These are phyloP conservation scores for Gallinago nigripennis DNA, from an alignment of 2,797 vertebrate species.

Conservation along the genomic window DNA sequence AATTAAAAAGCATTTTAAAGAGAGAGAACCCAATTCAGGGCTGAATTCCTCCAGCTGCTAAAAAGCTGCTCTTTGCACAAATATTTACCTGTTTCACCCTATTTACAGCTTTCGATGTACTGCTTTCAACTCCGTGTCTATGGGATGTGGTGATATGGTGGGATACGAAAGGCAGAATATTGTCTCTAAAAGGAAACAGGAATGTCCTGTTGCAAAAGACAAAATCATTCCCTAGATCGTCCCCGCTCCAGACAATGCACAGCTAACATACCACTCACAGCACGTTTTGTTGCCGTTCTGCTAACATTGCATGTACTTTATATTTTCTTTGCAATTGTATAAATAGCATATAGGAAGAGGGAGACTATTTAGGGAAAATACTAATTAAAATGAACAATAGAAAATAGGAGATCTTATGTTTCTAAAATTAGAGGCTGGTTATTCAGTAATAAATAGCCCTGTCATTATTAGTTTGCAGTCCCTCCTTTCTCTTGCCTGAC, in stretches of 20 bases:
- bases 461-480: constrained; percentile 71
- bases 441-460: constrained; percentile 77
- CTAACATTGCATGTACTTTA: constrained; percentile 63
- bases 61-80: background rate
- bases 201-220: background rate
- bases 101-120: background rate
- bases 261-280: constrained; percentile 15
- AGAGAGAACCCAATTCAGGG: background rate
- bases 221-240: background rate
- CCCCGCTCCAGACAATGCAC: constrained; percentile 53
- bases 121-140: background rate
- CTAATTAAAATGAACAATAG: constrained; percentile 83
- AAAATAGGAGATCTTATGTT: constrained; percentile 66
- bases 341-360: constrained; percentile 76
- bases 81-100: background rate
- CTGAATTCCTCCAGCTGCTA: background rate
- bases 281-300: constrained; percentile 55
- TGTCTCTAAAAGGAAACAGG: background rate
- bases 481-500: constrained; percentile 65
- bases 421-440: constrained; percentile 80
- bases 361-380: constrained; percentile 79
- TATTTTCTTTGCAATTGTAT: constrained; percentile 73
- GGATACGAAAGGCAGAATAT: background rate
- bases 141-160: background rate
- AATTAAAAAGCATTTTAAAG: constrained; percentile 11